Evolutionary conservation across 2,113 vertebrate genomes (phyloP), one percentile per base, ranked within the genome.

Genomic region (Hyaena hyaena): DNA sequence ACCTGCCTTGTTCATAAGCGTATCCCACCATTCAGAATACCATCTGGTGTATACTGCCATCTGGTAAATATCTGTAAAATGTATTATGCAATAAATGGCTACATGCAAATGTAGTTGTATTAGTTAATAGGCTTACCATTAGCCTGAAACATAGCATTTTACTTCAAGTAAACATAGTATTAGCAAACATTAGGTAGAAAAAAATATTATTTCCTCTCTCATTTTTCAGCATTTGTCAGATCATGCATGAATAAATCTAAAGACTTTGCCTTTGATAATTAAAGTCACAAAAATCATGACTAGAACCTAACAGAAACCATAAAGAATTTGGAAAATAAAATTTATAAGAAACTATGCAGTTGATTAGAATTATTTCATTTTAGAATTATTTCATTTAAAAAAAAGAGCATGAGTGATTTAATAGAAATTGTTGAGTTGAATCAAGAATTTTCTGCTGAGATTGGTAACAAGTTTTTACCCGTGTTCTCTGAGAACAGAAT

Each of bases 61-160:
- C 96, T 93, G 63, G 45, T 71, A 97, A 96, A 92, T 90, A 88
- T 90, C n/a, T 93, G 12, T 26, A 96, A 92, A 43, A 93, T 43
- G 21, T 6, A 85, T 24, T 53, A 53, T 1, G 4, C 33, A 90
- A 71, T 61, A 31, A 86, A 74, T 50, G 86, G 24, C 21, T 55
- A 94, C 19, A 48, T 39, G 23, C 3, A 93, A 96, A 93, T 80
- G 10, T 55, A 80, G 68, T 45, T 71, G 1, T 68, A 82, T 87
- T 76, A 45, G 24, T 65, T 90, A 74, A 74, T 76, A 28, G 79
- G 55, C 2, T 73, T 93, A 58, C 14, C 81, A 12, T 61, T 58
- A 95, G 35, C 16, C n/a, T 76, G n/a, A 89, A 84, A 92, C 5
- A 66, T 6, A 87, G 26, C 53, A 92, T 92, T 90, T 95, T 80